Conservation (phyloP, 2,888 invertebrate genomes). For the Drosophila kambysellisi region DNA sequence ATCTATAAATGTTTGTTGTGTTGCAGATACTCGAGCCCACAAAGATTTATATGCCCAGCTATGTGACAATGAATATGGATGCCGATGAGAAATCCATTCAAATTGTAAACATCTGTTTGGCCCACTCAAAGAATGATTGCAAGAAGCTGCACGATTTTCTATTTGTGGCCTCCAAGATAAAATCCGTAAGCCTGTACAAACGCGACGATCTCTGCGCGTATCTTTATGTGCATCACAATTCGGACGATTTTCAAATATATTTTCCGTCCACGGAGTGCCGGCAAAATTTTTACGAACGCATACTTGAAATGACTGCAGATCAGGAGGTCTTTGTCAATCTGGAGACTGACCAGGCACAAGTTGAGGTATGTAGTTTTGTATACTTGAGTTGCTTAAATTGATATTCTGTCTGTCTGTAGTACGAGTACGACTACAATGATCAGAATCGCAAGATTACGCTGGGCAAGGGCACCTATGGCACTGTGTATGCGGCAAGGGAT, state of each 20-base stretch:
- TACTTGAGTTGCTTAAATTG: not conserved
- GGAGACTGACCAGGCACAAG: slow-evolving; percentile 89
- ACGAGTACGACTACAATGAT: slow-evolving; percentile 98
- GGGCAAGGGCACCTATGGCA: slow-evolving; percentile 98
- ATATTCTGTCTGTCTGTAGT: slow-evolving; percentile 85
- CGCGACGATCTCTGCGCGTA: slow-evolving; percentile 98
- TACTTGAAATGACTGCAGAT: slow-evolving; percentile 95
- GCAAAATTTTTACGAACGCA: slow-evolving; percentile 92
- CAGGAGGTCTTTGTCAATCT: slow-evolving; percentile 92
- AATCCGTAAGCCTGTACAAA: slow-evolving; percentile 93
- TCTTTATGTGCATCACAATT: slow-evolving; percentile 98
- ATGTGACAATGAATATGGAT: slow-evolving; percentile 97
- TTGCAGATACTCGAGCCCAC: slow-evolving; percentile 93
- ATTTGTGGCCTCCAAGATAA: slow-evolving; percentile 91
- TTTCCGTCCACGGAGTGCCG: slow-evolving; percentile 95
- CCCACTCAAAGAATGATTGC: slow-evolving; percentile 91
- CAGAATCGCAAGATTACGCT: slow-evolving; percentile 93
- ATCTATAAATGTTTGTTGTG: not conserved
- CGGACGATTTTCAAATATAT: slow-evolving; percentile 99
- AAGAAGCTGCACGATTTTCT: slow-evolving; percentile 97
- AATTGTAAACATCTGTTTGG: slow-evolving; percentile 93
- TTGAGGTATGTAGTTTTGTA: slow-evolving; percentile 87
- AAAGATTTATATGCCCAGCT: slow-evolving; percentile 97
- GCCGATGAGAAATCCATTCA: slow-evolving; percentile 97
- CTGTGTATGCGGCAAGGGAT: slow-evolving; percentile 97